Evolutionary conservation across 2,113 vertebrate species (phyloP).

Genomic region (Morone chrysops): DNA sequence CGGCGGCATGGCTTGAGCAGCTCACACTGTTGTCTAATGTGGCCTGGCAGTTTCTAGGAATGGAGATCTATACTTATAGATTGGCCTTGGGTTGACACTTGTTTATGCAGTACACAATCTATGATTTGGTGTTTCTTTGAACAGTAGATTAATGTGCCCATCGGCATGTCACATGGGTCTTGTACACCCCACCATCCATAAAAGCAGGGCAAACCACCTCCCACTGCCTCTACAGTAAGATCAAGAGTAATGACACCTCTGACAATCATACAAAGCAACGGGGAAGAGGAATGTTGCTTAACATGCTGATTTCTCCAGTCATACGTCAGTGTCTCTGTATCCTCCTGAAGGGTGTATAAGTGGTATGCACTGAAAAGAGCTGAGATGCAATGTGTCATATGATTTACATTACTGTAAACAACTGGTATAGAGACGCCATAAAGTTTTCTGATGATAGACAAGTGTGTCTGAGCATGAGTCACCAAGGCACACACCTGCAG

Average conservation of each 20-base stretch:
- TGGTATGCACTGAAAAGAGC: neutral
- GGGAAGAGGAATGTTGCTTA: conserved; percentile 10
- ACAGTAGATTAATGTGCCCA: conserved; percentile 29
- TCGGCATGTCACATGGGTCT: conserved; percentile 1
- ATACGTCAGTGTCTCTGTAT: conserved; percentile 34
- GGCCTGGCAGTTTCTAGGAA: conserved; percentile 40
- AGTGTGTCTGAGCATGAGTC: conserved; percentile 61
- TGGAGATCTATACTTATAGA: conserved; percentile 46
- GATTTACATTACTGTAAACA: conserved; percentile 67
- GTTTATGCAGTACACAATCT: conserved; percentile 6
- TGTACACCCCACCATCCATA: neutral
- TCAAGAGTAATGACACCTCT: conserved; percentile 5
- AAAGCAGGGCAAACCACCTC: conserved; percentile 5
- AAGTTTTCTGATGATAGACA: conserved; percentile 63
- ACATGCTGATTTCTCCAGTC: conserved; percentile 17
- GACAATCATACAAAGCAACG: conserved; percentile 15
- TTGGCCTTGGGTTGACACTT: conserved; percentile 50
- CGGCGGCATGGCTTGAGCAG: conserved; percentile 17
- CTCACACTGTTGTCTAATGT: conserved; percentile 10
- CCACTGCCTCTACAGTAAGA: neutral
- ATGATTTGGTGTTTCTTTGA: conserved; percentile 43
- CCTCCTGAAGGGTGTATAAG: neutral
- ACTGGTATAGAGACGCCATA: conserved; percentile 44
- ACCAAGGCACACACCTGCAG: conserved; percentile 62
- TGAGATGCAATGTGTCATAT: conserved; percentile 25